A percentile compares a stretch with the other conserved stretches of the same genome.
Conservation (phyloP, 2,888 invertebrate genomes). For the Rhagonycha lutea region DNA sequence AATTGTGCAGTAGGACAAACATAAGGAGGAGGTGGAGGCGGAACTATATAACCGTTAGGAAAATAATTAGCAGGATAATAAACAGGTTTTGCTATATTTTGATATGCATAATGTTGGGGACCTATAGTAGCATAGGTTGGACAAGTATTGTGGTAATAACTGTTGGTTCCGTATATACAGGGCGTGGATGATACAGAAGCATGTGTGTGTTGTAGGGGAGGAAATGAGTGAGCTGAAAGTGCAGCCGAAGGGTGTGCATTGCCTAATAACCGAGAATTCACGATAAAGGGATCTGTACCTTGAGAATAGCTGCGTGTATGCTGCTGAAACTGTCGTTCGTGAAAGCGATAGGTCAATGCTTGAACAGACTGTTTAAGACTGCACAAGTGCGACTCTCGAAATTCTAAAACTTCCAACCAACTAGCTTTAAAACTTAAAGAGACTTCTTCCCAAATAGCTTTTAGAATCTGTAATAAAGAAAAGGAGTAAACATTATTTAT, state of each 20-base stretch:
- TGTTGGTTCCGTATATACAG: constrained; percentile 39
- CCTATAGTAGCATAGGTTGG: constrained; percentile 29
- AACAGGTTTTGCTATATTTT: constrained; percentile 37
- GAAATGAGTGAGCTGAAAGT: constrained; percentile 42
- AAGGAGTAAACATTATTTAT: not conserved
- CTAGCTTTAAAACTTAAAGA: constrained; percentile 59
- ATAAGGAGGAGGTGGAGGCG: constrained; percentile 54
- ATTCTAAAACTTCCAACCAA: constrained; percentile 73
- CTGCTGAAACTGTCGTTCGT: constrained; percentile 53
- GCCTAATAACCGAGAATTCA: constrained; percentile 37
- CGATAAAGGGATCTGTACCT: constrained; percentile 37
- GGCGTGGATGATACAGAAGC: constrained; percentile 28
- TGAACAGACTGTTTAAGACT: constrained; percentile 60
- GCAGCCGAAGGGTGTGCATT: constrained; percentile 28
- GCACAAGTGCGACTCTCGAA: constrained; percentile 62
- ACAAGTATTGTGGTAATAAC: constrained; percentile 34
- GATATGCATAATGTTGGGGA: constrained; percentile 36
- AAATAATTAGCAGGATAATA: constrained; percentile 55
- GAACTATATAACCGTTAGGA: constrained; percentile 40
- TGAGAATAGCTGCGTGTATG: constrained; percentile 38
- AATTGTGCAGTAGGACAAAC: constrained; percentile 69
- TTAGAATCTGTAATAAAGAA: constrained; percentile 65
- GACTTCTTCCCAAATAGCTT: constrained; percentile 74
- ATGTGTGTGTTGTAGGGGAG: constrained; percentile 38
- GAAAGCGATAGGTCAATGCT: constrained; percentile 56